phyloP scores from a whole-genome alignment of 2,113 vertebrate genomes.

The Lepisosteus osseus region DNA sequence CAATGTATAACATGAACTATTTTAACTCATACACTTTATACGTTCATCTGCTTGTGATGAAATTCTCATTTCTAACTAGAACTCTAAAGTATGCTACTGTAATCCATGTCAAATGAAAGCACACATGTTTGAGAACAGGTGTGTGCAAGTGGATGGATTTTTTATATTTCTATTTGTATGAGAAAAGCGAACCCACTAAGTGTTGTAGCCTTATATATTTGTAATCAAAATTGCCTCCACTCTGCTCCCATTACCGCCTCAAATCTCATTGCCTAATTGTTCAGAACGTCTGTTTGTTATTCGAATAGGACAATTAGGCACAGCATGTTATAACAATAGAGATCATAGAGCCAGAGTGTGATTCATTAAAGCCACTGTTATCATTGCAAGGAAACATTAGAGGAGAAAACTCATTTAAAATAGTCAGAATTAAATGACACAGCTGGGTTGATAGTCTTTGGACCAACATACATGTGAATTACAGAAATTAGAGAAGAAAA shows the following conservation, averaged over 20 bases:
- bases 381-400: slow-evolving; percentile 71
- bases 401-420: slow-evolving; percentile 73
- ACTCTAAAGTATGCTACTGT: too few relatives aligned
- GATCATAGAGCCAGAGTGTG: slow-evolving; percentile 65
- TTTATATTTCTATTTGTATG: too few relatives aligned
- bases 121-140: too few relatives aligned
- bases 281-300: slow-evolving; percentile 71
- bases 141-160: too few relatives aligned
- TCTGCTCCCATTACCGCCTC: slow-evolving; percentile 30
- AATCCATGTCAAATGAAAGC: too few relatives aligned
- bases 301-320: slow-evolving; percentile 75
- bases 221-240: neutral
- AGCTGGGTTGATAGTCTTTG: slow-evolving; percentile 64
- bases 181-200: neutral
- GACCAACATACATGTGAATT: slow-evolving; percentile 58
- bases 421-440: slow-evolving; percentile 83
- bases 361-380: slow-evolving; percentile 73
- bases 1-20: too few relatives aligned
- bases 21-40: too few relatives aligned
- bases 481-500: slow-evolving; percentile 54
- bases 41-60: too few relatives aligned
- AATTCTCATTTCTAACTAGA: too few relatives aligned
- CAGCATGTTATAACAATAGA: slow-evolving; percentile 70
- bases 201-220: slow-evolving; percentile 9
- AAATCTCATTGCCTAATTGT: slow-evolving; percentile 69